phyloP scores from a whole-genome alignment of 2,888 invertebrate genomes.

The Latrodectus elegans region DNA sequence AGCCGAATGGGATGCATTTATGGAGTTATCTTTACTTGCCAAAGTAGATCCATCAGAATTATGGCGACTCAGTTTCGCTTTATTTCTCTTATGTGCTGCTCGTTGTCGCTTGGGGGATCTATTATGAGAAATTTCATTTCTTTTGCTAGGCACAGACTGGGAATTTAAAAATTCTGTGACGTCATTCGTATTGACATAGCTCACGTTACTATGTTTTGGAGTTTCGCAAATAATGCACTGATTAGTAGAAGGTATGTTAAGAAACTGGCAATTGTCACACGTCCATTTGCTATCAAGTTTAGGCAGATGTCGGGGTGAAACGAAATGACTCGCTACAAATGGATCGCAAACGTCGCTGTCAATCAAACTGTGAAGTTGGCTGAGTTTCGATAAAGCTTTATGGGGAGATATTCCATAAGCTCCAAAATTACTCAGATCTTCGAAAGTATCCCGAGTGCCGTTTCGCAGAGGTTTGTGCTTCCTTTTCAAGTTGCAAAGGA shows the following conservation, averaged over 20 bases:
- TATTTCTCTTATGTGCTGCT: slow-evolving; percentile 77
- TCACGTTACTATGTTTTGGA: slow-evolving; percentile 63
- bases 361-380: slow-evolving; percentile 28
- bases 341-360: slow-evolving; percentile 55
- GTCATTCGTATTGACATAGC: slow-evolving; percentile 43
- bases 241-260: slow-evolving; percentile 73
- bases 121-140: slow-evolving; percentile 54
- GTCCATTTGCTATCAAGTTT: slow-evolving; percentile 73
- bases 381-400: slow-evolving; percentile 49
- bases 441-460: slow-evolving; percentile 52
- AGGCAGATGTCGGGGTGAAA: slow-evolving; percentile 68
- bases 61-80: slow-evolving; percentile 78
- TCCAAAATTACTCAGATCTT: slow-evolving; percentile 56
- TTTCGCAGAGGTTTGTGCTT: slow-evolving; percentile 26
- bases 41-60: slow-evolving; percentile 67
- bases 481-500: slow-evolving; percentile 51
- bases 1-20: slow-evolving; percentile 66
- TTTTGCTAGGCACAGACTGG: slow-evolving; percentile 62
- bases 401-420: slow-evolving; percentile 57
- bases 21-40: slow-evolving; percentile 43
- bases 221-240: slow-evolving; percentile 72
- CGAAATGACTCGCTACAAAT: slow-evolving; percentile 54
- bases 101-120: slow-evolving; percentile 77
- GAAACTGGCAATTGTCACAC: slow-evolving; percentile 74
- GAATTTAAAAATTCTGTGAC: slow-evolving; percentile 53